Conservation (phyloP, 2,888 invertebrate genomes). For the Nematopogon swammerdamellus region DNA sequence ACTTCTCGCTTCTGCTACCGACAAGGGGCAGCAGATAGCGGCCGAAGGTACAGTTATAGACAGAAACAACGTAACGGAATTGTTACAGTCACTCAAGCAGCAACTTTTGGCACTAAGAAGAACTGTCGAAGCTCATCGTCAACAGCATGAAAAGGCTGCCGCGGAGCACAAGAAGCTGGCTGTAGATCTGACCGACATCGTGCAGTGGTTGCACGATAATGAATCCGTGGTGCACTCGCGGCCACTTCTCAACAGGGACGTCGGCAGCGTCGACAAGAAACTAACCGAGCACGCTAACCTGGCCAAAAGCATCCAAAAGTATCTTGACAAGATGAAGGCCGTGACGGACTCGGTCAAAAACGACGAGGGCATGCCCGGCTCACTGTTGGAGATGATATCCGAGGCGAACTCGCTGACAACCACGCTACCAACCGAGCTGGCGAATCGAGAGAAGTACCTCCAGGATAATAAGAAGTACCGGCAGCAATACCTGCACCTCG, state of each 20-base stretch:
- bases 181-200: constrained; percentile 75
- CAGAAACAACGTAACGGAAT: constrained; percentile 82
- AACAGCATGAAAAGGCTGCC: constrained; percentile 83
- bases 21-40: constrained; percentile 91
- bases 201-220: constrained; percentile 80
- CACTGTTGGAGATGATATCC: constrained; percentile 78
- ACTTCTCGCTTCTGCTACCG: constrained; percentile 78
- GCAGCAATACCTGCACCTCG: constrained; percentile 71
- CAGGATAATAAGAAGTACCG: constrained; percentile 73
- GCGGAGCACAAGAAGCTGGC: constrained; percentile 86
- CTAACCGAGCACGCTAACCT: constrained; percentile 72
- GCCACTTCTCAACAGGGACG: constrained; percentile 74
- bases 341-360: constrained; percentile 69
- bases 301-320: constrained; percentile 64
- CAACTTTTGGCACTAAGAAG: constrained; percentile 75
- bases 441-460: constrained; percentile 77
- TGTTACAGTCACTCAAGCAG: constrained; percentile 82
- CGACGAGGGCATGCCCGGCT: constrained; percentile 77
- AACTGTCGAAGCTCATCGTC: constrained; percentile 79
- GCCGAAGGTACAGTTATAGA: constrained; percentile 87
- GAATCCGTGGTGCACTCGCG: constrained; percentile 80
- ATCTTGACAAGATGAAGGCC: constrained; percentile 66
- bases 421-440: constrained; percentile 75
- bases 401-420: constrained; percentile 76
- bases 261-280: constrained; percentile 77